Evolutionary conservation across 2,113 vertebrate genomes (phyloP).

Genomic region (Lichenostomus cassidix): DNA sequence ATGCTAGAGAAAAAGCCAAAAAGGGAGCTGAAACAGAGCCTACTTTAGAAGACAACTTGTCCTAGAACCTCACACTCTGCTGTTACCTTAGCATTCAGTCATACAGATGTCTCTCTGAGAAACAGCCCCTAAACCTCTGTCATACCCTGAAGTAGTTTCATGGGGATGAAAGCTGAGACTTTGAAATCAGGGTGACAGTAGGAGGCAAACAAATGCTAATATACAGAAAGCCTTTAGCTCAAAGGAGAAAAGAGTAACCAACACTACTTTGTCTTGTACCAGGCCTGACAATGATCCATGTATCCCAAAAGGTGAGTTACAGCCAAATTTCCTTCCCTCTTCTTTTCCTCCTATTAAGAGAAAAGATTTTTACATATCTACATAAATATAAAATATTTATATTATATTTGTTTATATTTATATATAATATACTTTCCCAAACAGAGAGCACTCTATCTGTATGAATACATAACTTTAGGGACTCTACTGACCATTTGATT

Average conservation of each 20-base stretch:
- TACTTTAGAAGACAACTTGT: neutral
- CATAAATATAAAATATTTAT: neutral
- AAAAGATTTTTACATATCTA: neutral
- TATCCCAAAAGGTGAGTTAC: neutral
- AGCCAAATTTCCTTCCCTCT: neutral
- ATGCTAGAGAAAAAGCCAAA: neutral
- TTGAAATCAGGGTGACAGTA: neutral
- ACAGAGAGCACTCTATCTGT: neutral
- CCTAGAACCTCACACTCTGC: neutral
- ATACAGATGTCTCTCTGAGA: neutral
- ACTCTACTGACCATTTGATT: neutral
- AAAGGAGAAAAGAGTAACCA: neutral
- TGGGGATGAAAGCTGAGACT: neutral
- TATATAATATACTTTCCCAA: neutral
- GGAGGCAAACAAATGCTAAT: neutral
- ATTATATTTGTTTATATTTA: too few relatives aligned
- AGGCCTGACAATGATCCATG: neutral
- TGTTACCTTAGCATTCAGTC: neutral
- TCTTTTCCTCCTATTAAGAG: neutral
- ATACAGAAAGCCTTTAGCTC: neutral
- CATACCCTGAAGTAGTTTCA: neutral
- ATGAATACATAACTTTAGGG: neutral
- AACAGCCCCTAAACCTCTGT: neutral
- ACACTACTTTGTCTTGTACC: neutral
- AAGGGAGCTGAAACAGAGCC: neutral